Evolutionary conservation across 92 coral and sea anemone species (phyloP).

Genomic region (Zoanthus solanderi): DNA sequence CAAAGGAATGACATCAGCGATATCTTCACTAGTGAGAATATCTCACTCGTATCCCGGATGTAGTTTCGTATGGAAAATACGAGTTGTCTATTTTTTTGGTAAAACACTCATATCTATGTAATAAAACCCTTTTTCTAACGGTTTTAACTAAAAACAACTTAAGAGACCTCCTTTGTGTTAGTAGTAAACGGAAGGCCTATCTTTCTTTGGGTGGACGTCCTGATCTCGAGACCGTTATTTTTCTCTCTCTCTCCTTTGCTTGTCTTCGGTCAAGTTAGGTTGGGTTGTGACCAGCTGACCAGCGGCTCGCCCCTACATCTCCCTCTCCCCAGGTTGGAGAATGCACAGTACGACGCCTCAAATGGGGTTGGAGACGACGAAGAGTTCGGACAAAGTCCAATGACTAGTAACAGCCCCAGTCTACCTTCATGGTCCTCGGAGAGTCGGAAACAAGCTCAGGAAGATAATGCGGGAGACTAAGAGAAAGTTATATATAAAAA

Average conservation of each 20-base stretch:
- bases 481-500: not conserved
- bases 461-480: constrained; percentile 40
- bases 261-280: constrained; percentile 58
- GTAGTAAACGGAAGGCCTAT: not conserved
- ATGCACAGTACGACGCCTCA: constrained; percentile 38
- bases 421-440: constrained; percentile 43
- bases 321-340: constrained; percentile 59
- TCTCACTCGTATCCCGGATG: no score
- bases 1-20: no score
- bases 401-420: constrained; percentile 45
- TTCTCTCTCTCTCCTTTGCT: constrained; percentile 57
- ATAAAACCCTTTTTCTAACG: no score
- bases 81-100: no score
- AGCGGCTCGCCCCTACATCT: constrained; percentile 54
- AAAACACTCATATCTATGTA: no score
- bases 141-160: no score
- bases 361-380: constrained; percentile 51
- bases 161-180: no score
- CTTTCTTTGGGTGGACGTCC: constrained; percentile 30
- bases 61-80: no score
- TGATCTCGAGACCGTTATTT: constrained; percentile 45
- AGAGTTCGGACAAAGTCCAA: constrained; percentile 50
- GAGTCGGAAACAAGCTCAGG: constrained; percentile 43
- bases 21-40: no score
- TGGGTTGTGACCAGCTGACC: constrained; percentile 56